Evolutionary conservation across 2,113 vertebrate species (phyloP).

Genomic region (Geococcyx californianus): DNA sequence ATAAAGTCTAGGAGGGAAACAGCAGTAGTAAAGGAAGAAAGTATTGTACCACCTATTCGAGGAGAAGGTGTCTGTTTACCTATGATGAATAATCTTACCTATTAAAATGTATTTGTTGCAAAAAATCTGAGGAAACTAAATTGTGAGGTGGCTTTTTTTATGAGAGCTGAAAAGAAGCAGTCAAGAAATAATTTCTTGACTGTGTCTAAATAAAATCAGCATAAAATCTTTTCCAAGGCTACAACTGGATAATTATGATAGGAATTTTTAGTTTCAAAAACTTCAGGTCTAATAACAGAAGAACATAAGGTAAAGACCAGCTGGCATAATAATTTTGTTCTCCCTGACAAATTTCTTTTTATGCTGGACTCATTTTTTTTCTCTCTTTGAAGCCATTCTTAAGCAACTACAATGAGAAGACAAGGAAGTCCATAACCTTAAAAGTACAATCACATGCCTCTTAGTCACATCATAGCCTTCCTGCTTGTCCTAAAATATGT

Average conservation of each 20-base stretch:
- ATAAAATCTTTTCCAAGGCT: constrained; percentile 2
- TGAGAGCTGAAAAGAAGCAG: background rate
- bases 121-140: background rate
- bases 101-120: background rate
- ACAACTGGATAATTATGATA: background rate
- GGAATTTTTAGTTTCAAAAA: background rate
- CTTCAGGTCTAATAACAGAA: background rate
- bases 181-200: background rate
- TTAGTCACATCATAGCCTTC: background rate
- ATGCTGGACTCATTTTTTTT: background rate
- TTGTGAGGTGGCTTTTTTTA: background rate
- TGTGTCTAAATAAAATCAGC: background rate
- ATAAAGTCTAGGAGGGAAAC: background rate
- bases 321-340: background rate
- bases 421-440: background rate
- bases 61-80: background rate
- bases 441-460: background rate
- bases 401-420: background rate
- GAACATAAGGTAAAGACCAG: constrained; percentile 26
- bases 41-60: background rate
- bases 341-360: background rate
- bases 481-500: background rate
- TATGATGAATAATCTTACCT: background rate
- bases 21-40: background rate
- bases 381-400: background rate